Evolutionary conservation across 2,113 vertebrate genomes (phyloP), one percentile per base, ranked within the genome.

Genomic region (Ramphastos sulfuratus): DNA sequence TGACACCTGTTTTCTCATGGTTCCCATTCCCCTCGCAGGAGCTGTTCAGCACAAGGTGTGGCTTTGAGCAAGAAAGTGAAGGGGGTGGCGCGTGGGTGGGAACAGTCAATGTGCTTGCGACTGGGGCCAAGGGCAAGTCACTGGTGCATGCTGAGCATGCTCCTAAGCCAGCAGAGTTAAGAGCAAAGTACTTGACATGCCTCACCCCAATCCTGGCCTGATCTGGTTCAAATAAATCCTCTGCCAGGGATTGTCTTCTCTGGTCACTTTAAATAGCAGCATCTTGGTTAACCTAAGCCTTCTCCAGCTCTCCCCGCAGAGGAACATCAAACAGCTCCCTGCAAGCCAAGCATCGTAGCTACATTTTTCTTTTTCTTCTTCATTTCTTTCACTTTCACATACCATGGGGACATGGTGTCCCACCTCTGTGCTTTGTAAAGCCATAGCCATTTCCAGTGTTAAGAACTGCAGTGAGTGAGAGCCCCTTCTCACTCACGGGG

Each of bases 251-350:
- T 93, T 96, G 89, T 92, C 89, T 87, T 90, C 0, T 0, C 64
- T 37, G 37, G 15, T 50, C 24, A 21, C 90, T 93, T 93, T 87
- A 95, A 96, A 95, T 95, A 96, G 87, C 59, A 92, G 70, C 8
- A 5, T 67, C 91, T 93, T 82, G 74, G 89, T 93, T 93, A 87
- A 89, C 66, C 67, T 93, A 94, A 94, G 59, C 64, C 56, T 46
- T 80, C 7, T 70, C 14, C 48, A 17, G 33, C 0, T 0, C 2
- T 52, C 23, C 18, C 48, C 14, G 3, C 24, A 88, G 12, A 78
- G 42, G 27, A 44, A 15, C 18, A 27, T 6, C 5, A 63, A 33
- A 7, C 28, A 55, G 31, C n/a, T 76, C 30, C 59, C 44, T 15
- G 3, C 56, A 80, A 73, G 76, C 9, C 27, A 70, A 46, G 16